Conservation (phyloP, 2,888 invertebrate species). For the Physocephala rufipes region DNA sequence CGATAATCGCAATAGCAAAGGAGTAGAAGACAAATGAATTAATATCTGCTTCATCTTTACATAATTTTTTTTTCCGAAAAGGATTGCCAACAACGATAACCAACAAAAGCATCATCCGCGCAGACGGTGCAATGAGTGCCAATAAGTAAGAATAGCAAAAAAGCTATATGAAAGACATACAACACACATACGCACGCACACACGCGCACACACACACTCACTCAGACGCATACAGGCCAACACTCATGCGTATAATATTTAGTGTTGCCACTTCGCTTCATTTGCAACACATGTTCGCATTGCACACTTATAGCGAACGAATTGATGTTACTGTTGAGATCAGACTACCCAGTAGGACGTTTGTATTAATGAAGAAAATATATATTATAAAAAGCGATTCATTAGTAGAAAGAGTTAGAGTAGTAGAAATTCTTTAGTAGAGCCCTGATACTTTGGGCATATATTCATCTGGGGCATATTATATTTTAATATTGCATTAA, state of each 20-base stretch:
- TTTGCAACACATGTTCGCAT: slow-evolving; percentile 27
- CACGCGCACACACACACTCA: neutral
- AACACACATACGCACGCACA: neutral
- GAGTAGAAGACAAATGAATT: slow-evolving; percentile 16
- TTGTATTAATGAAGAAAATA: too few relatives aligned
- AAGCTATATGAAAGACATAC: neutral
- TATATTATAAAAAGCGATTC: too few relatives aligned
- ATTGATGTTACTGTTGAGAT: neutral
- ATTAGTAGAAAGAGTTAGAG: too few relatives aligned
- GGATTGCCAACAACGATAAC: neutral
- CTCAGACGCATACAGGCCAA: neutral
- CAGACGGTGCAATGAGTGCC: neutral
- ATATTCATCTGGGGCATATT: too few relatives aligned
- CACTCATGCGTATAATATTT: neutral
- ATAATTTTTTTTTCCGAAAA: slow-evolving; percentile 9
- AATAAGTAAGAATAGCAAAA: slow-evolving; percentile 9
- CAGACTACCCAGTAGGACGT: slow-evolving; percentile 5
- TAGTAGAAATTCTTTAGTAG: too few relatives aligned
- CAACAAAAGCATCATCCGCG: neutral
- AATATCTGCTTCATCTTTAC: neutral
- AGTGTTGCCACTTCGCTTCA: slow-evolving; percentile 32
- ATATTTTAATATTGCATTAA: too few relatives aligned
- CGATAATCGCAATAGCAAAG: neutral
- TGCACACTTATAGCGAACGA: slow-evolving; percentile 2
- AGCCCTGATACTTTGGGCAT: too few relatives aligned